Evolutionary conservation across 2,888 invertebrate species (phyloP).

Genomic region (Drosophila nigricruria): DNA sequence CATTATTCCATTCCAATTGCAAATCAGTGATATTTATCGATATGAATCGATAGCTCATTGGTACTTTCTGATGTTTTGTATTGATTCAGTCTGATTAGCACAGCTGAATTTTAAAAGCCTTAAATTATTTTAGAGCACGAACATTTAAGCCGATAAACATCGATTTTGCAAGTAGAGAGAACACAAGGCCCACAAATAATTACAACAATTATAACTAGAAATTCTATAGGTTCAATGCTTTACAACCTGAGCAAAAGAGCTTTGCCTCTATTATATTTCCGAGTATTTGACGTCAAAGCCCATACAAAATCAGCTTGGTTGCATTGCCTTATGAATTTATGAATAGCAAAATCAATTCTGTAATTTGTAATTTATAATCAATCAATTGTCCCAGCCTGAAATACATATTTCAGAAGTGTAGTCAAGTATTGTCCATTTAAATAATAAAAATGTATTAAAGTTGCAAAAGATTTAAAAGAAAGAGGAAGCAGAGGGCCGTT

Average conservation of each 20-base stretch:
- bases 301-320: background rate
- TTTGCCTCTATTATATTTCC: background rate
- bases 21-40: too few relatives aligned
- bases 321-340: background rate
- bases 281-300: background rate
- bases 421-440: background rate
- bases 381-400: background rate
- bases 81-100: too few relatives aligned
- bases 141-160: background rate
- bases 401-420: background rate
- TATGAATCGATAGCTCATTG: too few relatives aligned
- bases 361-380: slow-evolving; percentile 7
- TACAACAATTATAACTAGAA: background rate
- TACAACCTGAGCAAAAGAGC: background rate
- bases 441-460: background rate
- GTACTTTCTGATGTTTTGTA: too few relatives aligned
- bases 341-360: background rate
- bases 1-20: too few relatives aligned
- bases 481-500: background rate
- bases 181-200: background rate
- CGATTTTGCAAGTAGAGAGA: background rate
- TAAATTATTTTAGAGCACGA: background rate
- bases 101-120: background rate
- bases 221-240: background rate
- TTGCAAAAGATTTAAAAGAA: background rate